A percentile compares a stretch with the other conserved stretches of the same genome.
phyloP scores from a whole-genome alignment of 2,113 vertebrate genomes.

The Xenus cinereus region DNA sequence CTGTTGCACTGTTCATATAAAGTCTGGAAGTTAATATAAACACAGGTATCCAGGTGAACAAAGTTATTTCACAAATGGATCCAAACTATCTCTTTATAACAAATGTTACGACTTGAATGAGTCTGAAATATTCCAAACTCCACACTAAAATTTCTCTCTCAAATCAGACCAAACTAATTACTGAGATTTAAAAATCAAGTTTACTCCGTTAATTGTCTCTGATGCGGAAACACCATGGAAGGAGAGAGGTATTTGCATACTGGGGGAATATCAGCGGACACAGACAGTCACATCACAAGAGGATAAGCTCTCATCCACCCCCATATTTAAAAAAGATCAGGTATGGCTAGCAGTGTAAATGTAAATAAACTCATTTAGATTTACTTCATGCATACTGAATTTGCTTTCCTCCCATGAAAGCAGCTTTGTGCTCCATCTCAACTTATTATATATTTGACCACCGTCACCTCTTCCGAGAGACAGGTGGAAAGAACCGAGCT shows the following conservation, averaged over 20 bases:
- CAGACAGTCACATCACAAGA: background rate
- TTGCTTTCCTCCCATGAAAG: background rate
- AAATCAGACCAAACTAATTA: background rate
- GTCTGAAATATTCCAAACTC: background rate
- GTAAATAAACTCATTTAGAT: background rate
- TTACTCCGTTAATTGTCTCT: background rate
- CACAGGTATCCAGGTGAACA: background rate
- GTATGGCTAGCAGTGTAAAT: background rate
- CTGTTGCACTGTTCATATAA: conserved; percentile 80
- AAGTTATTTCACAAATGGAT: background rate
- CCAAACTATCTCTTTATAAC: background rate
- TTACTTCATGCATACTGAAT: background rate
- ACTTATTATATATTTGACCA: background rate
- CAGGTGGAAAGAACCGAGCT: background rate
- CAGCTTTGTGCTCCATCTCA: background rate
- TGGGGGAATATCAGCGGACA: background rate
- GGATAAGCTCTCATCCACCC: background rate
- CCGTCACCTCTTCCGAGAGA: background rate
- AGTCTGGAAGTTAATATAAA: conserved; percentile 73
- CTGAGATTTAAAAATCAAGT: background rate
- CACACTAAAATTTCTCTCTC: background rate
- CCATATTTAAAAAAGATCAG: background rate
- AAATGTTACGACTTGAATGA: background rate
- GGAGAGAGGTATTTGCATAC: background rate
- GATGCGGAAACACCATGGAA: background rate